Conservation (phyloP, 1,140 invertebrate genomes). For the Antheraea pernyi region DNA sequence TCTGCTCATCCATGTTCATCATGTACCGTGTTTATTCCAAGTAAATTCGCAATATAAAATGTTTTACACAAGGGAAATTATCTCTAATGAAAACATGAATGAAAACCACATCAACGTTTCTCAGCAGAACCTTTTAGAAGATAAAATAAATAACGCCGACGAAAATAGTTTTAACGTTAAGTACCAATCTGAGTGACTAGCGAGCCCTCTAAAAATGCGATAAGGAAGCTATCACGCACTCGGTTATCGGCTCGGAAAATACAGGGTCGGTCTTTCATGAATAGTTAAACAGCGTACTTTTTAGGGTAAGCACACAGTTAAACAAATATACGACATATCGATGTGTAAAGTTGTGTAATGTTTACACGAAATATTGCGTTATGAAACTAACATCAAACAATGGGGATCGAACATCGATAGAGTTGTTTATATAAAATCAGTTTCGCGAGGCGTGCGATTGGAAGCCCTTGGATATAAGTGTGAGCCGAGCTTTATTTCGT, state of each 20-base stretch:
- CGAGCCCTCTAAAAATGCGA: conserved; percentile 46
- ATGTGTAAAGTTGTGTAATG: background rate
- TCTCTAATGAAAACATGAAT: background rate
- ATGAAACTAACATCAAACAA: conserved; percentile 25
- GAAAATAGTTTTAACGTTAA: conserved; percentile 15
- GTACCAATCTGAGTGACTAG: conserved; percentile 15
- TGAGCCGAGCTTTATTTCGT: conserved; percentile 56
- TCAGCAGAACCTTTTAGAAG: background rate
- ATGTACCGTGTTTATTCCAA: background rate
- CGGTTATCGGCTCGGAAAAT: conserved; percentile 50
- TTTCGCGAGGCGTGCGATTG: conserved; percentile 43
- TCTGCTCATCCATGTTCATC: background rate
- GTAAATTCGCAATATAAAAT: background rate
- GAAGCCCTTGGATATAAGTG: conserved; percentile 43
- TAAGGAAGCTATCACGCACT: conserved; percentile 50
- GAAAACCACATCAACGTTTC: background rate
- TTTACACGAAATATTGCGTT: conserved; percentile 8
- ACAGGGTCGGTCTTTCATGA: conserved; percentile 51
- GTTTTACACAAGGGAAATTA: conserved; percentile 1
- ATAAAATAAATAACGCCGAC: background rate
- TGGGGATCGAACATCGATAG: conserved; percentile 45
- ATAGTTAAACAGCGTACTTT: conserved; percentile 52
- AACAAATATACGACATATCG: background rate
- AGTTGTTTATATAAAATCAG: conserved; percentile 59
- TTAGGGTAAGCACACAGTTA: conserved; percentile 33